phyloP scores from a whole-genome alignment of 1,140 invertebrate species.

The Brachystomella parvula region DNA sequence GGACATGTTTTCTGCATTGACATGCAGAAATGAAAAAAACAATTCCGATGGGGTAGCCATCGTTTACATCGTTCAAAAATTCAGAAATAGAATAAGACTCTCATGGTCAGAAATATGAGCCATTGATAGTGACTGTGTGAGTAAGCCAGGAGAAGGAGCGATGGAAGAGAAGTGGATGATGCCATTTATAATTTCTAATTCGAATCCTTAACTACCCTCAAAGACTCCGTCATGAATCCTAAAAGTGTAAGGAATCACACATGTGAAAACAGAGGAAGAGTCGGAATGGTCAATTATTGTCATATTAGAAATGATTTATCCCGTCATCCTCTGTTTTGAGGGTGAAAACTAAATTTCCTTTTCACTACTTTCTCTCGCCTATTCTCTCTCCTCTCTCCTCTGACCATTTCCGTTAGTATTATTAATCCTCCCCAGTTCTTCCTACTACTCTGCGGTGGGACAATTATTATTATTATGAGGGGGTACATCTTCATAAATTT shows the following conservation, averaged over 20 bases:
- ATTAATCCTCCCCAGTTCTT: slow-evolving; percentile 5
- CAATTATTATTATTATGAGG: slow-evolving; percentile 4
- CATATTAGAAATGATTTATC: slow-evolving; percentile 9
- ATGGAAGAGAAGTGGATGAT: no score
- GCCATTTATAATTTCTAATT: slow-evolving; percentile 12
- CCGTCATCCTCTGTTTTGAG: not conserved
- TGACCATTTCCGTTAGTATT: slow-evolving; percentile 10
- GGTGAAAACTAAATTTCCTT: not conserved
- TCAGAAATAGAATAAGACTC: no score
- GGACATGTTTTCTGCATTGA: no score
- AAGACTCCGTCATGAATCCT: slow-evolving; percentile 1
- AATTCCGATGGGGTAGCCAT: no score
- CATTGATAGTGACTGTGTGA: no score
- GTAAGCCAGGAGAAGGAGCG: no score
- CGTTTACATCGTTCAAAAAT: no score
- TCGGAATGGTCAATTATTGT: slow-evolving; percentile 10
- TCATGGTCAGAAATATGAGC: no score
- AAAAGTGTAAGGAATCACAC: slow-evolving; percentile 8
- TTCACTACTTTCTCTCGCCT: not conserved
- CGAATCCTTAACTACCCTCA: not conserved
- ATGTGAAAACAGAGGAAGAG: not conserved
- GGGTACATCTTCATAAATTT: slow-evolving; percentile 6
- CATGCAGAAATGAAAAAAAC: no score
- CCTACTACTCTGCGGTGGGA: no score
- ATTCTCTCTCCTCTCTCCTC: not conserved